These are phyloP conservation scores for Aspidiotus rigidus DNA, from an alignment of 2,888 invertebrate genomes.

Conservation along the genomic window DNA sequence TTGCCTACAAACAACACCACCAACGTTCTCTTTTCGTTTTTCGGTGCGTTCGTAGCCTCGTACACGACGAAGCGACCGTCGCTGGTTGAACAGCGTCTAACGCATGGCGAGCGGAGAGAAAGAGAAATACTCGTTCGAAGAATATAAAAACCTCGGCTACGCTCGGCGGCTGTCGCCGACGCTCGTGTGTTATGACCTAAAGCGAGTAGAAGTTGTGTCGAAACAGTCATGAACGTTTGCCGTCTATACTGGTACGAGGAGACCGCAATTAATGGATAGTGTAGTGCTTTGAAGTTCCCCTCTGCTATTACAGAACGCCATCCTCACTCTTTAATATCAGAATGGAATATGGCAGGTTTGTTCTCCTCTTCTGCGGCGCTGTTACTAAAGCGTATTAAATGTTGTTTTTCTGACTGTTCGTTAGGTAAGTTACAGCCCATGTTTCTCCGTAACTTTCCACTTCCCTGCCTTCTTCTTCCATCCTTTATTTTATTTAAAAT, in stretches of 20 bases:
- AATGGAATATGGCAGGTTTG: constrained; percentile 34
- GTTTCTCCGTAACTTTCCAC: constrained; percentile 33
- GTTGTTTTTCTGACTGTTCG: constrained; percentile 34
- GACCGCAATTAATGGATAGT: constrained; percentile 34
- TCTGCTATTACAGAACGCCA: constrained; percentile 31
- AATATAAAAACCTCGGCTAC: constrained; percentile 25
- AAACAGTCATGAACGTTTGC: constrained; percentile 34
- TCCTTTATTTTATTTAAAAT: constrained; percentile 34
- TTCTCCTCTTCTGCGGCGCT: constrained; percentile 29
- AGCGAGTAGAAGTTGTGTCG: constrained; percentile 33
- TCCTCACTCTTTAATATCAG: constrained; percentile 33
- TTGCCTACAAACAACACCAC: too few relatives aligned
- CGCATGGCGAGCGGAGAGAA: background rate
- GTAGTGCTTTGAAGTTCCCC: constrained; percentile 30
- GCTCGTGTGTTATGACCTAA: constrained; percentile 27
- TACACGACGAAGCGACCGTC: background rate
- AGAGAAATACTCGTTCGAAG: background rate
- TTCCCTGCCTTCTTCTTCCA: constrained; percentile 18
- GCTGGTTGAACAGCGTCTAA: background rate
- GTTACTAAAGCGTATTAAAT: constrained; percentile 34
- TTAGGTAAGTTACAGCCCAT: constrained; percentile 34
- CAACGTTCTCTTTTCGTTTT: background rate
- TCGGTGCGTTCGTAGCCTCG: background rate
- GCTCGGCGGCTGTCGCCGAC: constrained; percentile 10
- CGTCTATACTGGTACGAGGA: constrained; percentile 32